These are phyloP conservation scores for Rhinichthys osculus DNA, from an alignment of 2,797 vertebrate genomes.

Conservation along the genomic window DNA sequence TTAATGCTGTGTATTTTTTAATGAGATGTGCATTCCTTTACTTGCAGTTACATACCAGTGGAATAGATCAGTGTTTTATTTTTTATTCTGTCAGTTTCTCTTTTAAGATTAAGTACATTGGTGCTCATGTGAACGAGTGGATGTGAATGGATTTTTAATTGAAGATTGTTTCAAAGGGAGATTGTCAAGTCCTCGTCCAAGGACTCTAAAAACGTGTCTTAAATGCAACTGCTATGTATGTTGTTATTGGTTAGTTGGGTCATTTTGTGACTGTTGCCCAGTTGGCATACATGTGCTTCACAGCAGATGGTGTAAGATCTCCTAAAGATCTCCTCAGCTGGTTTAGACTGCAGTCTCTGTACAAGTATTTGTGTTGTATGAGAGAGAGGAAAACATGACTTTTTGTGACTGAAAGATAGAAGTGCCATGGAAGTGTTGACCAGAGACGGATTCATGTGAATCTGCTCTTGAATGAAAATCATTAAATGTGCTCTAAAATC, in stretches of 20 bases:
- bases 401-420: constrained; percentile 43
- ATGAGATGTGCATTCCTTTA: constrained; percentile 82
- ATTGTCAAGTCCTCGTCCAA: constrained; percentile 65
- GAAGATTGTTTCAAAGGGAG: constrained; percentile 52
- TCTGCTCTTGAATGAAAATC: constrained; percentile 77
- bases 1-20: constrained; percentile 79
- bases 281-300: constrained; percentile 45
- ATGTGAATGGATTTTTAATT: constrained; percentile 56
- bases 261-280: constrained; percentile 45
- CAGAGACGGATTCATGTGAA: constrained; percentile 78
- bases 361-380: constrained; percentile 49
- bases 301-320: constrained; percentile 55
- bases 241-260: constrained; percentile 57
- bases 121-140: constrained; percentile 72
- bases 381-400: constrained; percentile 15
- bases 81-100: constrained; percentile 72
- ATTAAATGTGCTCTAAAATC: constrained; percentile 85
- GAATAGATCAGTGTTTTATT: constrained; percentile 76
- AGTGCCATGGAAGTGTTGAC: constrained; percentile 64
- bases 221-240: constrained; percentile 37
- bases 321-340: constrained; percentile 68
- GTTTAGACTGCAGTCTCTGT: constrained; percentile 56
- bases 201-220: constrained; percentile 70
- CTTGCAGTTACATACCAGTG: constrained; percentile 78
- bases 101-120: constrained; percentile 58